Conservation (phyloP, 2,113 vertebrate species). For the Saguinus imperator region DNA sequence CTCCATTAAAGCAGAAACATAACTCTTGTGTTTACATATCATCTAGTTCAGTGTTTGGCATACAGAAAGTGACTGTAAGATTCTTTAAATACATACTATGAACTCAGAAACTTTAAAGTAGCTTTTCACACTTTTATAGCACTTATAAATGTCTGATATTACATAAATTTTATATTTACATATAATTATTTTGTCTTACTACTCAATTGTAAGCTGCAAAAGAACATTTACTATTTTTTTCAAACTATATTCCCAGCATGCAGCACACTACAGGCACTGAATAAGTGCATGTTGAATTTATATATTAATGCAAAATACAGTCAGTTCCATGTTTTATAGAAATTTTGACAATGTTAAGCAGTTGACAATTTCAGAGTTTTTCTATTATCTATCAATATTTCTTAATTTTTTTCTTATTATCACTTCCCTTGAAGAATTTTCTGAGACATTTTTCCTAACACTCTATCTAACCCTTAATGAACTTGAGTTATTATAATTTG, state of each 20-base stretch:
- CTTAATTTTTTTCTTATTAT: not conserved
- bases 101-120: not conserved
- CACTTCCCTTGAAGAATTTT: fast-evolving
- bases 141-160: not conserved
- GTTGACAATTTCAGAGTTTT: not conserved
- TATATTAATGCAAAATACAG: not conserved
- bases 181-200: not conserved
- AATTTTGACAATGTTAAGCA: not conserved
- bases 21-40: not conserved
- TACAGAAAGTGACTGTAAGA: not conserved
- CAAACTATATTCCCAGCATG: not conserved
- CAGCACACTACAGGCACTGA: not conserved
- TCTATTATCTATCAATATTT: not conserved
- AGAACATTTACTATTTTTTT: not conserved
- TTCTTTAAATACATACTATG: not conserved
- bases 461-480: not conserved
- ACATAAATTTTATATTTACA: not conserved
- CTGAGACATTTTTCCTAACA: not conserved
- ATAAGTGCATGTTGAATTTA: not conserved
- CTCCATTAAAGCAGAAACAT: not conserved
- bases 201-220: not conserved
- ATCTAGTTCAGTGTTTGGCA: not conserved
- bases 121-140: not conserved
- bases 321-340: not conserved
- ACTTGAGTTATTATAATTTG: not conserved